phyloP scores from a whole-genome alignment of 2,888 invertebrate species.

The Adelognathus sp. region DNA sequence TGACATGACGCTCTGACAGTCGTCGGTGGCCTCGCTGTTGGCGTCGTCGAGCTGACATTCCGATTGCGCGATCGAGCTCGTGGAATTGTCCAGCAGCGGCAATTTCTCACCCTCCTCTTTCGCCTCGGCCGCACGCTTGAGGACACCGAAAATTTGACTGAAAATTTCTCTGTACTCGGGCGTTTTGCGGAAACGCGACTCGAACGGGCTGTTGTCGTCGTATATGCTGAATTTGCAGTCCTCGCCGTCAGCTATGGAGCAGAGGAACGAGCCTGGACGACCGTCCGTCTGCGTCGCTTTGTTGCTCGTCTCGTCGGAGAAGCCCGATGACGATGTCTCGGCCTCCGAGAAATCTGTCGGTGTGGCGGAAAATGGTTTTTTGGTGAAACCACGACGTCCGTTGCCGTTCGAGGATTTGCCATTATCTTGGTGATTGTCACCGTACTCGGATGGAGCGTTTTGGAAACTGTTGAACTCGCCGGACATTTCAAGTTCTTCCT shows the following conservation, averaged over 20 bases:
- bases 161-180: constrained; percentile 92
- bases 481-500: constrained; percentile 90
- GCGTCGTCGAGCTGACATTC: constrained; percentile 84
- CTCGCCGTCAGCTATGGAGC: constrained; percentile 92
- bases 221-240: constrained; percentile 94
- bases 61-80: constrained; percentile 81
- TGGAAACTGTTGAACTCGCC: constrained; percentile 87
- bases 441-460: constrained; percentile 55
- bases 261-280: constrained; percentile 90
- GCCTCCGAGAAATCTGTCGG: constrained; percentile 93
- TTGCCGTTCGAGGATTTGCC: constrained; percentile 55
- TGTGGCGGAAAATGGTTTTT: constrained; percentile 84
- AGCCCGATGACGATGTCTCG: constrained; percentile 92
- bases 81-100: constrained; percentile 86
- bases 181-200: constrained; percentile 90
- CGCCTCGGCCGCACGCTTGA: constrained; percentile 92
- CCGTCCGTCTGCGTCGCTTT: constrained; percentile 90
- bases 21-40: constrained; percentile 86
- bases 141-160: constrained; percentile 91
- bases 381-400: constrained; percentile 55
- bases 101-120: constrained; percentile 91
- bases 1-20: constrained; percentile 89
- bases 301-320: constrained; percentile 92
- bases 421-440: constrained; percentile 43
- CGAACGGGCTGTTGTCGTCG: constrained; percentile 89